Evolutionary conservation across 2,113 vertebrate species (phyloP).

Genomic region (Pygathrix nemaeus): DNA sequence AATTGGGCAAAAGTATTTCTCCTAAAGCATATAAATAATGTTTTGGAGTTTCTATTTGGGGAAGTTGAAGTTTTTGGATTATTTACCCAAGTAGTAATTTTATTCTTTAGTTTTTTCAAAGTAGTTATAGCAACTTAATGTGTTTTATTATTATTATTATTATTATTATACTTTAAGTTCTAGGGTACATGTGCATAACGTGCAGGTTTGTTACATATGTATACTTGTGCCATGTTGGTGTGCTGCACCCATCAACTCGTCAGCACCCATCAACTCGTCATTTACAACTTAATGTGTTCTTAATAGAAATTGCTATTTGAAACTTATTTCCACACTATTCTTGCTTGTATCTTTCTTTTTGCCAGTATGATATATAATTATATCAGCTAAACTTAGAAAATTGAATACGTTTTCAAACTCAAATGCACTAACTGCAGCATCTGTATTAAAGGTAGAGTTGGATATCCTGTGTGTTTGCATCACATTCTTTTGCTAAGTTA

Average conservation of each 20-base stretch:
- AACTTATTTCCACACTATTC: conserved; percentile 2
- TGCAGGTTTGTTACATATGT: too few relatives aligned
- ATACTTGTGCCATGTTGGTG: too few relatives aligned
- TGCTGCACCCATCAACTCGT: too few relatives aligned
- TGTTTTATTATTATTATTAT: not conserved
- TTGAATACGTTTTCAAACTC: not conserved
- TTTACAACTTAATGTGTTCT: not conserved
- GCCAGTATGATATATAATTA: not conserved
- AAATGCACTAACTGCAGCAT: not conserved
- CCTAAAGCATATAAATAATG: not conserved
- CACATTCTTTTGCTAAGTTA: conserved; percentile 26
- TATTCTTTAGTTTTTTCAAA: conserved; percentile 36
- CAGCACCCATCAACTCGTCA: too few relatives aligned
- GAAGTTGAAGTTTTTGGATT: not conserved
- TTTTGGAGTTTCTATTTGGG: conserved; percentile 29
- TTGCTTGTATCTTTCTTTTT: not conserved
- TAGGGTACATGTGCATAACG: too few relatives aligned
- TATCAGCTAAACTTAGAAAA: conserved; percentile 37
- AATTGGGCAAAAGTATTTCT: not conserved
- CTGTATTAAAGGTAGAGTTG: not conserved
- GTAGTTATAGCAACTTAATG: not conserved
- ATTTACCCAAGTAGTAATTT: not conserved
- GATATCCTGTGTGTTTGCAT: not conserved
- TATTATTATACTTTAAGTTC: too few relatives aligned
- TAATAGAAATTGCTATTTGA: conserved; percentile 5